Conservation (phyloP, 2,797 vertebrate genomes). For the Coregonus ussuriensis region DNA sequence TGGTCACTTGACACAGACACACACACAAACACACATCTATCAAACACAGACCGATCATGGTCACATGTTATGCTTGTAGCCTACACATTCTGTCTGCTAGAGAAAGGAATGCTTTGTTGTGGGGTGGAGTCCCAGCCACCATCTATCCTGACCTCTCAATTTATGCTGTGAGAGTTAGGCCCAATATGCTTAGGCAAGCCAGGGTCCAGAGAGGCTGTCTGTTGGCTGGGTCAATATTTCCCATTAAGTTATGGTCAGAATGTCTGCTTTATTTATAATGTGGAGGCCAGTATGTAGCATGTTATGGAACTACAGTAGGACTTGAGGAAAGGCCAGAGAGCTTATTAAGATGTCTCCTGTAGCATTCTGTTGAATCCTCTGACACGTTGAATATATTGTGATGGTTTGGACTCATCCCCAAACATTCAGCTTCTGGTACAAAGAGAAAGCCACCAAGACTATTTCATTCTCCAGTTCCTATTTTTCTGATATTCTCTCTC, state of each 20-base stretch:
- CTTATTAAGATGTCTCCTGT: constrained; percentile 1
- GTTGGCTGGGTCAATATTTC: neutral
- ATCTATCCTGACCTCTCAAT: neutral
- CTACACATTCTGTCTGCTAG: constrained; percentile 11
- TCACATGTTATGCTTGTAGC: neutral
- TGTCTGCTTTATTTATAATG: constrained; percentile 23
- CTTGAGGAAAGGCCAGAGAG: too few relatives aligned
- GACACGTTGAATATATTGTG: neutral
- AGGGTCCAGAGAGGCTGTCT: constrained; percentile 1
- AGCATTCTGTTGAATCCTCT: neutral
- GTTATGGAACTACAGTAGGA: constrained; percentile 5
- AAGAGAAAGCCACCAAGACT: neutral
- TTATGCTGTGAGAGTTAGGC: neutral
- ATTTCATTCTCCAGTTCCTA: constrained; percentile 9
- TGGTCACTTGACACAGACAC: neutral
- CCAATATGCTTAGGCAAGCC: neutral
- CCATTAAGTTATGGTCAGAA: neutral
- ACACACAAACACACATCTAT: constrained; percentile 18
- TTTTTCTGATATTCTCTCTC: neutral
- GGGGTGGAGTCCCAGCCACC: neutral
- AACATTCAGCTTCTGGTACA: neutral
- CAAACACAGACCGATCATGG: constrained; percentile 15
- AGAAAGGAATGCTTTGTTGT: constrained; percentile 15
- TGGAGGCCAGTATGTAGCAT: constrained; percentile 37
- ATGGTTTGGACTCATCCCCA: neutral